Base-by-base conservation (phyloP, 1,140 invertebrate genomes). In the Dinothrombium tinctorium region DNA sequence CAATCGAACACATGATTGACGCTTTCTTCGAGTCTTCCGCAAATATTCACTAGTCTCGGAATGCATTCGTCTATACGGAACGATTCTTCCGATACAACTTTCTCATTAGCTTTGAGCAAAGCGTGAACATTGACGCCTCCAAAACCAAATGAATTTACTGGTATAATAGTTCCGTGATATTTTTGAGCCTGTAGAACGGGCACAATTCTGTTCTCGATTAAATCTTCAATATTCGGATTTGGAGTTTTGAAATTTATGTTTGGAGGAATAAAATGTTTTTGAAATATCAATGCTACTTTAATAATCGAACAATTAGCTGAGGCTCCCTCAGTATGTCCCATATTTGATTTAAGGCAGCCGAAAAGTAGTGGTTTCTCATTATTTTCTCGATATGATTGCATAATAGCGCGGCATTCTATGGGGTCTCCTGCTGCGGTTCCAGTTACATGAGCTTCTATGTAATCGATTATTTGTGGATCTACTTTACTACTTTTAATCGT, bases 271-370 rank as follows among this genome's bases (percentile, higher is more conserved):
- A 52, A 40, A 22, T 51, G 50, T 7, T 56, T 53, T 48, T 67
- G 60, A 51, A 68, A 65, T 12, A 60, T 49, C 26, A 68, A 49
- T 19, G 66, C 40, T 3, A 60, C 52, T 44, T 67, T 67, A 28
- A 58, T 54, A 11, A 66, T 31, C 12, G 59, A 53, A 54, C 81
- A 83, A 0, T 90, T 54, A 25, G 81, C 49, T 15, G 86, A 92
- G 0, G 83, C 82, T 4, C 84, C 76, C 58, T 96, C 89, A 3
- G 86, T 73, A 53, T 98, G 90, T 0, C 90, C 90, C 82, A 95
- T 90, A 59, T 95, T 98, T 1, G 83, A 89, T 56, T 98, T 98
- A 0, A 92, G 76, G 0, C 87, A 90, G 2, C 90, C 90, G 51
- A 98, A 73, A 2, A 90, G 56, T 14, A 96, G 60, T 2, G 87